Base-by-base conservation (phyloP, 2,888 invertebrate genomes). In the Dynastes tityus region DNA sequence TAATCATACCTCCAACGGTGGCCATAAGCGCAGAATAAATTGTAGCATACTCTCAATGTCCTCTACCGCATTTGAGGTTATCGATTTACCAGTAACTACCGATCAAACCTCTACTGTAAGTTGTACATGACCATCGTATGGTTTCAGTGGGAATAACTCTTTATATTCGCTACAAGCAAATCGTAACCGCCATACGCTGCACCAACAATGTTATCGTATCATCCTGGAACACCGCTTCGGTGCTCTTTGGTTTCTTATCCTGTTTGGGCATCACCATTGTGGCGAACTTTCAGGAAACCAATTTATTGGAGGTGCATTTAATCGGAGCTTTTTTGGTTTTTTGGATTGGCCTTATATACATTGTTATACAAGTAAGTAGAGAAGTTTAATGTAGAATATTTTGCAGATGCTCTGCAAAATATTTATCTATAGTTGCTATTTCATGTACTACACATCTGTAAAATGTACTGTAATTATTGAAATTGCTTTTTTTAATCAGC, bases 281-380 rank as follows among this genome's bases (percentile, higher is more conserved):
- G 0, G 94, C 93, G 0, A 94, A 94, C 86, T 93, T 90, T 78
- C 94, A 95, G 90, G 94, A 94, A 86, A 93, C 92, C 0, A 92
- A 92, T 84, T 91, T 94, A 0, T 87, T 93, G 37, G 88, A 89
- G 37, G 91, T 94, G 2, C 95, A 95, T 84, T 89, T 94, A 58
- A 87, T 92, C 53, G 95, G 95, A 0, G 95, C 95, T 5, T 89
- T 93, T 65, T 87, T 93, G 83, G 93, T 93, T 70, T 97, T 96
- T 88, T 95, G 95, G 74, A 91, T 93, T 83, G 95, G 95, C 16
- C 93, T 94, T 29, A 87, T 95, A 70, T 97, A 96, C 88, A 92
- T 95, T 87, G 94, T 95, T 93, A 90, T 95, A 83, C 96, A 96
- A 91, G 95, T 93, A 85, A 51, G 67, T 58, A 37, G 2, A 37